Evolutionary conservation across 2,797 vertebrate species (phyloP).

Genomic region (Catharus ustulatus): DNA sequence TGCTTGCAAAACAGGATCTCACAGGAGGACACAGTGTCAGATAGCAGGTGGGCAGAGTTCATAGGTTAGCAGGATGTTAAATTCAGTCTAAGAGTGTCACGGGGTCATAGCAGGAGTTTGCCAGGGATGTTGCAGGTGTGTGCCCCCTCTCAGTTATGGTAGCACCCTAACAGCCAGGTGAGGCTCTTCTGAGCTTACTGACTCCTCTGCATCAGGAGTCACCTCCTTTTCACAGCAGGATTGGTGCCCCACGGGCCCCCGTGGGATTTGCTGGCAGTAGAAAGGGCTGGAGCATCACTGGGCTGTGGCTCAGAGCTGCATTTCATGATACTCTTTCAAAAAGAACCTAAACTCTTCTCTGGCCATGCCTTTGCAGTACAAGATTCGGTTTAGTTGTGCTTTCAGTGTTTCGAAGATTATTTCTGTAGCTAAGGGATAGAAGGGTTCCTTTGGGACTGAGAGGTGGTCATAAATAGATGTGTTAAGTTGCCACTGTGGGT

Average conservation of each 20-base stretch:
- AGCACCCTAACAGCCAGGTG: not conserved
- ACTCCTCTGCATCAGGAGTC: not conserved
- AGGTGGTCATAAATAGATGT: not conserved
- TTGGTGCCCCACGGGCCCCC: not conserved
- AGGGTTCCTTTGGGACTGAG: not conserved
- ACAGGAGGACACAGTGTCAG: not conserved
- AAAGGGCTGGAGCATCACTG: not conserved
- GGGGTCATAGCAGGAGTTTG: not conserved
- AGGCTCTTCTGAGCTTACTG: not conserved
- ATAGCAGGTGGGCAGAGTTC: not conserved
- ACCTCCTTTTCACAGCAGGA: not conserved
- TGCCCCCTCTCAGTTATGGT: not conserved
- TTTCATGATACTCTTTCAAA: not conserved
- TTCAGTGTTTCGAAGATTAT: not conserved
- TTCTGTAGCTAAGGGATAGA: not conserved
- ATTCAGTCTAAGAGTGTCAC: not conserved
- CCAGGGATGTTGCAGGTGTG: fast-evolving
- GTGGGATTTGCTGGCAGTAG: not conserved
- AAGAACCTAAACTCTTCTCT: not conserved
- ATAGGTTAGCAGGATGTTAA: not conserved
- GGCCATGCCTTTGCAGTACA: not conserved
- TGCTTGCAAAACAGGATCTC: not conserved
- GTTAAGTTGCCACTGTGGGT: not conserved
- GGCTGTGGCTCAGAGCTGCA: not conserved
- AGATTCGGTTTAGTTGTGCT: not conserved